Evolutionary conservation across 2,113 vertebrate species (phyloP), one percentile per base, ranked within the genome.

Genomic region (Vulpes vulpes): DNA sequence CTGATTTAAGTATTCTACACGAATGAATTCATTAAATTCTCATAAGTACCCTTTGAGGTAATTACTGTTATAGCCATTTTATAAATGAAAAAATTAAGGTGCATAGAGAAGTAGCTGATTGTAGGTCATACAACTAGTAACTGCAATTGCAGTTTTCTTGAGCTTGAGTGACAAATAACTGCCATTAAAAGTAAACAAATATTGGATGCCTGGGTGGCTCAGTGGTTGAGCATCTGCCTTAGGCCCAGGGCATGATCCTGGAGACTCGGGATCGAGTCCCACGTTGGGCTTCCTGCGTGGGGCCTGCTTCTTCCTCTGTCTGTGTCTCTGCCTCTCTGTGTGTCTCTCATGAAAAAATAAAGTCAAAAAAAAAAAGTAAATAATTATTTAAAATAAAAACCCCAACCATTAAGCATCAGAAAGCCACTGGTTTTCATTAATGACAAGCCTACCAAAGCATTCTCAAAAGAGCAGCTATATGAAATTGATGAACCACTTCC

Each of bases 1-100:
- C 19, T 83, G 22, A 95, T 59, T 4, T 55, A 86, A 86, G 10
- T 69, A 89, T 49, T 94, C 62, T 55, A 88, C 12, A 59, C 49
- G 14, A 67, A 95, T 76, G 22, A 93, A 78, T 83, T 81, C 27
- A 94, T 67, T 81, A 64, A 96, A 91, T 85, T 35, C 1, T 90
- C 62, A 79, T 15, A 82, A 69, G 55, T 95, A 76, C 6, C 20
- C 64, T 12, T 35, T 65, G 9, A 79, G 20, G 17, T 65, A 95
- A 87, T 94, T 80, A 79, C 6, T 67, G 2, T 83, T 74, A 55
- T 43, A 19, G 11, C 20, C 30, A 94, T 93, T 96, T 95, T 93
- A 91, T 2, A 91, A 32, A 90, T 59, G n/a, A 86, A 57, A 11
- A 69, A 88, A 88, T 67, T 92, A 89, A 67, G 20, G 19, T 93